Base-by-base conservation (phyloP, 1,140 invertebrate species). In the Tetramorium simillimum region DNA sequence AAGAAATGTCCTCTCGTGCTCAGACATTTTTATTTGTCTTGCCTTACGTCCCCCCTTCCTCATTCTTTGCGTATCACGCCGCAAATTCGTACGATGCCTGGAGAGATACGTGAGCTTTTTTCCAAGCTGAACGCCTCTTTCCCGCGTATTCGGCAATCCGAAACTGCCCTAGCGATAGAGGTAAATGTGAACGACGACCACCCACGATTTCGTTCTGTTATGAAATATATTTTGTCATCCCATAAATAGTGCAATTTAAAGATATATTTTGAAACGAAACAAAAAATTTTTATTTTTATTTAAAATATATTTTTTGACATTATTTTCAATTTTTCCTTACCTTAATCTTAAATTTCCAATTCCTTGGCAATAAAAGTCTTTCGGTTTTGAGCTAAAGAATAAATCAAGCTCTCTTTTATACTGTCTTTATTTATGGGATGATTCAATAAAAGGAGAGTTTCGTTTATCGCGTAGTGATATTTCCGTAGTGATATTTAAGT, bases 1-100 rank as follows among this genome's bases (percentile, higher is more conserved):
- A 80, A 85, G 84, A 85, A 85, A 77, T 78, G 73, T 80, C 33
- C 49, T 60, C 37, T 53, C 84, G 46, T 37, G 14, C 70, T 33
- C 40, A 2, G 62, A 65, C 37, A 84, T 84, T 84, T 84, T 84
- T 84, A 73, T 72, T 63, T 46, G 6, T 18, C 40, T 24, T 40
- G 12, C 14, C 5, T 18, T 28, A n/a, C 9, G 3, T 10, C 6
- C 21, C 51, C 21, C 16, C 14, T 37, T 46, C 33, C 33, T 76
- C 62, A 81, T 86, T 86, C 43, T 82, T 85, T 65, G 46, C 46
- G 80, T 49, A 84, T 73, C 53, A 60, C 40, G 21, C 37, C 24
- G 80, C 24, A 6, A 82, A 82, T 82, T 82, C 40, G 53, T 37
- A 53, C 51, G 53, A 82, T 80, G n/a, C 43, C n/a, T 70, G n/a